These are phyloP conservation scores for Sapajus apella DNA, from an alignment of 2,113 vertebrate genomes.

Conservation along the genomic window DNA sequence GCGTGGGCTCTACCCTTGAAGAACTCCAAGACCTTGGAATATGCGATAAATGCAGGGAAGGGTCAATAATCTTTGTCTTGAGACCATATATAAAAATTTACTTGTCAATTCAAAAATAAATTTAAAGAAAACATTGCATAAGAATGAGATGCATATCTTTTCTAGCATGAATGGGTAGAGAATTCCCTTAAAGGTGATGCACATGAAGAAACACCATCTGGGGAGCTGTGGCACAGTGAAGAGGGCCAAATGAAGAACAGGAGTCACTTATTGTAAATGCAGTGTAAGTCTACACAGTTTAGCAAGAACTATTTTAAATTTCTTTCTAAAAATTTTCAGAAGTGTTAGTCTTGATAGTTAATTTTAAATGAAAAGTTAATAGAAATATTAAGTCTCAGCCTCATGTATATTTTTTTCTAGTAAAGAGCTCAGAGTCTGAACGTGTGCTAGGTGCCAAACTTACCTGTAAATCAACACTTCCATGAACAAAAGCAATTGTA, in stretches of 20 bases:
- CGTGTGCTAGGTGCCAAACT: not conserved
- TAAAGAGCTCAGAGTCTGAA: not conserved
- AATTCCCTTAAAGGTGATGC: not conserved
- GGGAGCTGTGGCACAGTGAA: not conserved
- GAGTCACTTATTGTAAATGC: not conserved
- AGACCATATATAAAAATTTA: not conserved
- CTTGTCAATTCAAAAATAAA: not conserved
- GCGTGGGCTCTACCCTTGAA: not conserved
- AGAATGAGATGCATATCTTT: not conserved
- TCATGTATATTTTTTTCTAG: not conserved
- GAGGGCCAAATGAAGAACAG: not conserved
- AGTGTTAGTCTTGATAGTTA: not conserved
- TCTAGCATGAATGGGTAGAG: not conserved
- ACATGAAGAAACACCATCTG: accelerated
- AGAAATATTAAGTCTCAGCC: not conserved
- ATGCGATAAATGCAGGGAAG: too few species aligned
- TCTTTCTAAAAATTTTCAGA: not conserved
- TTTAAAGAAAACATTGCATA: not conserved
- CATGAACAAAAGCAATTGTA: not conserved
- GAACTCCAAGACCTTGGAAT: not conserved
- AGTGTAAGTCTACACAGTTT: not conserved
- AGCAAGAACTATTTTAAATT: not conserved
- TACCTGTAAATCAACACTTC: not conserved
- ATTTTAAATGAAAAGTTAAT: constrained; percentile 6
- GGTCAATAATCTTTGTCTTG: not conserved